phyloP scores from a whole-genome alignment of 2,113 vertebrate species.

The Trematomus loennbergii region DNA sequence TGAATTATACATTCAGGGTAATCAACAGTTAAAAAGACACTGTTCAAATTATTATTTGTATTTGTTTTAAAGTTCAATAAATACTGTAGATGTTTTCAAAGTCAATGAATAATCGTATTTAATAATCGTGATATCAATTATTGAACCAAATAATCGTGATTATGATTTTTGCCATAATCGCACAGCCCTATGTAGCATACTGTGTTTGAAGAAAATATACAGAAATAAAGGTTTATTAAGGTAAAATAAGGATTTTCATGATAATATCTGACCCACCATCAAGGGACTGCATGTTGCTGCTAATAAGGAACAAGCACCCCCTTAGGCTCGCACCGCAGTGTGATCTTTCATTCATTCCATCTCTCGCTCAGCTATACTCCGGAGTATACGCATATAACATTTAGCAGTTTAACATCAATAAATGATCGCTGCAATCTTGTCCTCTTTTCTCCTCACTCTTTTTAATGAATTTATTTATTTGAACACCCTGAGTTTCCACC shows the following conservation, averaged over 20 bases:
- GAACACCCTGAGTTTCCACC: neutral
- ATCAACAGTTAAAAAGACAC: no score
- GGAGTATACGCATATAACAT: conserved; percentile 54
- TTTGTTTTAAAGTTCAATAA: no score
- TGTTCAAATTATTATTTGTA: no score
- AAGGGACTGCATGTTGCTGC: neutral
- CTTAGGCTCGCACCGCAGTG: neutral
- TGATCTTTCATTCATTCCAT: neutral
- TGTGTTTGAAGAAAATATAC: neutral
- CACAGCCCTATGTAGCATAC: no score
- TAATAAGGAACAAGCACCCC: neutral
- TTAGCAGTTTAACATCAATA: conserved; percentile 59
- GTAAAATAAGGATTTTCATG: neutral
- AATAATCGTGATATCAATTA: no score
- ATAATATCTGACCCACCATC: neutral
- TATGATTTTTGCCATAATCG: no score
- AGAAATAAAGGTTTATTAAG: neutral
- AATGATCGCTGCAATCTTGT: conserved; percentile 43
- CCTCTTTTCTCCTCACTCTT: conserved; percentile 6
- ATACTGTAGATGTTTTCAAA: no score
- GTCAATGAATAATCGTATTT: no score
- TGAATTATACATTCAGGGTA: no score
- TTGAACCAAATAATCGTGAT: no score
- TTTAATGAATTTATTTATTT: neutral
- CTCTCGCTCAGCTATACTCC: neutral